Percentiles rank a stretch among this genome's conserved stretches.
Conservation (phyloP, 1,140 invertebrate species). For the Calycopis cecrops region DNA sequence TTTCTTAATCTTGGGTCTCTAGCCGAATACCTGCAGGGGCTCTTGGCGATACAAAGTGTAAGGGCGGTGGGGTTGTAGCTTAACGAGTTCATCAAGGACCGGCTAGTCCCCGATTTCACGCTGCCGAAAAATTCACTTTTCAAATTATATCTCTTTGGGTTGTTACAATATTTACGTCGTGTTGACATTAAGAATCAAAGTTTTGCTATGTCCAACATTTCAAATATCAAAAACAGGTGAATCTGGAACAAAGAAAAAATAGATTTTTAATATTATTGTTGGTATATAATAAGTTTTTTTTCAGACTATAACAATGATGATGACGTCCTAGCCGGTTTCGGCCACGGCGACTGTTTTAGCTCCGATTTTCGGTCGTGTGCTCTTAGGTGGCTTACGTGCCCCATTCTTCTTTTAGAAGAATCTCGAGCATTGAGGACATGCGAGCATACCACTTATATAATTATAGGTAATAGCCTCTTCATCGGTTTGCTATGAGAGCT, state of each 20-base stretch:
- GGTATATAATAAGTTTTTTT: too few relatives aligned
- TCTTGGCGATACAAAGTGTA: constrained; percentile 63
- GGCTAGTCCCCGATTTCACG: constrained; percentile 68
- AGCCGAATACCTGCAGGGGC: constrained; percentile 65
- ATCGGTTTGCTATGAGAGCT: too few relatives aligned
- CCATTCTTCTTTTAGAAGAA: too few relatives aligned
- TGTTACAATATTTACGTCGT: constrained; percentile 40
- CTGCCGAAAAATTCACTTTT: constrained; percentile 65
- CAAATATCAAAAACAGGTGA: constrained; percentile 38
- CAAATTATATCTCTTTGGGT: constrained; percentile 40
- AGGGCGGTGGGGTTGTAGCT: constrained; percentile 63
- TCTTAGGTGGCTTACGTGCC: too few relatives aligned
- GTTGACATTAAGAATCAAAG: constrained; percentile 68
- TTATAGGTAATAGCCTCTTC: too few relatives aligned
- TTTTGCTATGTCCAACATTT: constrained; percentile 58
- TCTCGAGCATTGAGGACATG: too few relatives aligned
- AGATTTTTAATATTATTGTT: too few relatives aligned
- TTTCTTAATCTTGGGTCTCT: constrained; percentile 71
- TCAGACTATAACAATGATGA: too few relatives aligned
- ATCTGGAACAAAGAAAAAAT: constrained; percentile 57
- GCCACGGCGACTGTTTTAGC: too few relatives aligned
- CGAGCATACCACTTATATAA: too few relatives aligned
- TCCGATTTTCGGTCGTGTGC: too few relatives aligned
- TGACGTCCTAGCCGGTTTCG: too few relatives aligned
- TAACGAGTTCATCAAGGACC: constrained; percentile 72